phyloP scores from a whole-genome alignment of 2,797 vertebrate genomes.

The Poeciliopsis presidionis region DNA sequence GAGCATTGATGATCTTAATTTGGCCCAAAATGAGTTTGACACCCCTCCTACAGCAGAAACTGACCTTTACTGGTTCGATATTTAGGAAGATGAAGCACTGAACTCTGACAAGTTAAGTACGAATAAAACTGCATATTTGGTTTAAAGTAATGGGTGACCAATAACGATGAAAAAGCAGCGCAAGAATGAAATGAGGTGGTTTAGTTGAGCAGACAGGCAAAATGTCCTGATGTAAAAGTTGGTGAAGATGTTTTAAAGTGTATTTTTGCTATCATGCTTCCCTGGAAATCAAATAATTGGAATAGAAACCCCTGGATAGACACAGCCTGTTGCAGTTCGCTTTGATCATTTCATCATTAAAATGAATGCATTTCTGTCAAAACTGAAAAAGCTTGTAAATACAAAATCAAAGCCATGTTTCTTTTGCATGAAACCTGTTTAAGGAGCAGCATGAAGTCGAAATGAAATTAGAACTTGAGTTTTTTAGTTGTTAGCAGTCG shows the following conservation, averaged over 20 bases:
- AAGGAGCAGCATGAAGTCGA: neutral
- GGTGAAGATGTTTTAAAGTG: neutral
- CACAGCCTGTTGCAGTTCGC: neutral
- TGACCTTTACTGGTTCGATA: too few species aligned
- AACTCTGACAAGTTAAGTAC: too few species aligned
- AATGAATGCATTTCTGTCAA: neutral
- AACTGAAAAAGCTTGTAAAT: constrained; percentile 1
- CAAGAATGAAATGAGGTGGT: neutral
- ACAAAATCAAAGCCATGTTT: neutral
- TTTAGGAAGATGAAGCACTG: too few species aligned
- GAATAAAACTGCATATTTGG: too few species aligned
- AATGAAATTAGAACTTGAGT: constrained; percentile 20
- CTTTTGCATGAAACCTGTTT: neutral
- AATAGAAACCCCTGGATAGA: neutral
- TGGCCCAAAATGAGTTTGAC: too few species aligned
- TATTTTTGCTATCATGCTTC: neutral
- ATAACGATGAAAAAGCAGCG: neutral
- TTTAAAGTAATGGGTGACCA: neutral
- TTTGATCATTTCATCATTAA: neutral
- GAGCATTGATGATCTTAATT: too few species aligned
- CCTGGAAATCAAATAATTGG: constrained; percentile 3
- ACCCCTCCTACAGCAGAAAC: too few species aligned
- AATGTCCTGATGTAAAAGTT: neutral
- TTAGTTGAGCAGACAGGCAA: neutral
- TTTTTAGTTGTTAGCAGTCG: constrained; percentile 18